Conservation (phyloP, 2,888 invertebrate species). For the Cyclophora albipunctata region DNA sequence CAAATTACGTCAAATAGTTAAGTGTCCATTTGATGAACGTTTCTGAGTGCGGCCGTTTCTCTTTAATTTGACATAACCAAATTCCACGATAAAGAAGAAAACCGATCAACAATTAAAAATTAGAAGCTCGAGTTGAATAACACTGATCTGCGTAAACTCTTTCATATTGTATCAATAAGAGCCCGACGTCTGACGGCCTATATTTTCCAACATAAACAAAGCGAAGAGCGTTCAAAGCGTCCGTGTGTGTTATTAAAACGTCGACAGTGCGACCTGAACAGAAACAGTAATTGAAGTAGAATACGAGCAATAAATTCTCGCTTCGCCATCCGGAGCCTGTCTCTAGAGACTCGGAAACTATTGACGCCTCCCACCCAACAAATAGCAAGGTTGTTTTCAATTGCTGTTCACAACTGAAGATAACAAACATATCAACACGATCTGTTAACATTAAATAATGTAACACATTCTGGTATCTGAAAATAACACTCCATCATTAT, state of each 20-base stretch:
- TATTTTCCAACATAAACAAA: conserved; percentile 5
- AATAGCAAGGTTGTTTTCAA: conserved; percentile 38
- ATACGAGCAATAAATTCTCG: conserved; percentile 40
- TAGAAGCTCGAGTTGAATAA: too few species aligned
- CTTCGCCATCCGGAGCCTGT: conserved; percentile 21
- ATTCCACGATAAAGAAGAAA: too few species aligned
- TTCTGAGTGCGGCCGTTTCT: too few species aligned
- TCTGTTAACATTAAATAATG: too few species aligned
- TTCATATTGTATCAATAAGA: background rate
- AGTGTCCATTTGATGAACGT: too few species aligned
- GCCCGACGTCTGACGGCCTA: background rate
- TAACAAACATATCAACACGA: background rate
- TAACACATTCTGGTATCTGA: too few species aligned
- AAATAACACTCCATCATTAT: too few species aligned
- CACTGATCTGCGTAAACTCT: too few species aligned
- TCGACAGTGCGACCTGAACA: conserved; percentile 16
- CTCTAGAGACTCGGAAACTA: conserved; percentile 46
- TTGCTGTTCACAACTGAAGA: background rate
- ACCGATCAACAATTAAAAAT: too few species aligned
- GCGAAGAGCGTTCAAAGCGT: conserved; percentile 2
- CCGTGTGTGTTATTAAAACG: conserved; percentile 15
- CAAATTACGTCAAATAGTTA: too few species aligned
- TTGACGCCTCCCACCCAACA: conserved; percentile 41
- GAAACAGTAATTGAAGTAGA: conserved; percentile 39
- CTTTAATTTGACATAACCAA: too few species aligned